Conservation (phyloP, 2,888 invertebrate species). For the Sepioteuthis lessoniana region DNA sequence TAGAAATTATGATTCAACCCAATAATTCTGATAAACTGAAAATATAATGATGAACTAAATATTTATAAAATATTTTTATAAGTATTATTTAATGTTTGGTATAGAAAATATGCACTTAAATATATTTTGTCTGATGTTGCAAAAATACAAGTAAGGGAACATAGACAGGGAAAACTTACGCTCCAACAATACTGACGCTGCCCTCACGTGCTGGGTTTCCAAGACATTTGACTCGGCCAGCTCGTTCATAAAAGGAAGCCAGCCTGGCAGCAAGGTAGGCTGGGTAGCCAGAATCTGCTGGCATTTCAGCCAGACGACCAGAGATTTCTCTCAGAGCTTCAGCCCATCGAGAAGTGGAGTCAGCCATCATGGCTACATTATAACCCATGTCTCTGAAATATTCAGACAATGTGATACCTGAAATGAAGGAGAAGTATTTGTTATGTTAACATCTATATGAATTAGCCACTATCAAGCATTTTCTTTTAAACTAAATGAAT, state of each 20-base stretch:
- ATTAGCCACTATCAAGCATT: not conserved
- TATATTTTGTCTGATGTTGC: too few relatives aligned
- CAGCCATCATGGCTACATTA: constrained; percentile 99
- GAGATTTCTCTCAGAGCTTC: constrained; percentile 99
- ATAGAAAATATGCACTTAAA: too few relatives aligned
- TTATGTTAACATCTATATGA: not conserved
- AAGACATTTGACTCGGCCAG: constrained; percentile 96
- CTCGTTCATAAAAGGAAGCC: constrained; percentile 99
- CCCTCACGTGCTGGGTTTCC: constrained; percentile 99
- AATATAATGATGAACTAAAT: too few relatives aligned
- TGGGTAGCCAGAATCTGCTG: constrained; percentile 95
- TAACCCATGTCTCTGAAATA: constrained; percentile 98
- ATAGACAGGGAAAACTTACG: constrained; percentile 76
- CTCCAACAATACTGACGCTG: constrained; percentile 99
- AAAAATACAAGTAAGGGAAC: not conserved
- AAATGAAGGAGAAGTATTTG: constrained; percentile 45
- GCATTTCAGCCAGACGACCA: constrained; percentile 99
- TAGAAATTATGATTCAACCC: too few relatives aligned
- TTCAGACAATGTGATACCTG: constrained; percentile 98
- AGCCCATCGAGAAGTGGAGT: constrained; percentile 99
- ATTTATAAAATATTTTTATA: too few relatives aligned
- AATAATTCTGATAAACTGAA: too few relatives aligned
- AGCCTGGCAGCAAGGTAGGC: constrained; percentile 98
- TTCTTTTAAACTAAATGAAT: not conserved
- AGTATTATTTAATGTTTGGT: too few relatives aligned